Evolutionary conservation across 2,888 invertebrate genomes (phyloP).

Genomic region (Tachina fera): DNA sequence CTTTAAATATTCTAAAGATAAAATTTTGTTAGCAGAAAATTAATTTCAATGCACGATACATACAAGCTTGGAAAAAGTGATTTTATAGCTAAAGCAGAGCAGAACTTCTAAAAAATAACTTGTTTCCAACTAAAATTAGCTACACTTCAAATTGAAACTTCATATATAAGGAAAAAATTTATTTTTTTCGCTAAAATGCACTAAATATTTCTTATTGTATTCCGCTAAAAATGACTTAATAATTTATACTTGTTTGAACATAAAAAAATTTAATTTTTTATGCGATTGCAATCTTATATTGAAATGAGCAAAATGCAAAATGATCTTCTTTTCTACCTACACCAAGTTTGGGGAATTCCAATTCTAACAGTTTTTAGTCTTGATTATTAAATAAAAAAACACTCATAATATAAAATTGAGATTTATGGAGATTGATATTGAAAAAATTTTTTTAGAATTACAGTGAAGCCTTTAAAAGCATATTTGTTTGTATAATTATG

Average conservation of each 20-base stretch:
- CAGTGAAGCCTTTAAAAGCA: background rate
- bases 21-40: slow-evolving; percentile 11
- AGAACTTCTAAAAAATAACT: slow-evolving; percentile 14
- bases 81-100: slow-evolving; percentile 3
- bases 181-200: slow-evolving; percentile 11
- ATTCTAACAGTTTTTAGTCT: background rate
- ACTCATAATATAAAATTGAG: background rate
- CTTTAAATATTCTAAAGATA: background rate
- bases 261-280: slow-evolving; percentile 5
- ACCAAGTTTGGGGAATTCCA: slow-evolving; percentile 16
- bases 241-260: slow-evolving; percentile 6
- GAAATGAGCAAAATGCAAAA: background rate
- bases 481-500: background rate
- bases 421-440: background rate
- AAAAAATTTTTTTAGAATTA: background rate
- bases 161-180: background rate
- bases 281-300: background rate
- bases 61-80: background rate
- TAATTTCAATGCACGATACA: background rate
- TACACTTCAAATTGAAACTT: background rate
- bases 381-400: background rate
- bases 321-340: background rate
- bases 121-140: slow-evolving; percentile 20
- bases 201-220: slow-evolving; percentile 22
- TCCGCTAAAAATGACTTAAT: background rate